phyloP scores from a whole-genome alignment of 2,113 vertebrate genomes.

The Tragelaphus imberbis region DNA sequence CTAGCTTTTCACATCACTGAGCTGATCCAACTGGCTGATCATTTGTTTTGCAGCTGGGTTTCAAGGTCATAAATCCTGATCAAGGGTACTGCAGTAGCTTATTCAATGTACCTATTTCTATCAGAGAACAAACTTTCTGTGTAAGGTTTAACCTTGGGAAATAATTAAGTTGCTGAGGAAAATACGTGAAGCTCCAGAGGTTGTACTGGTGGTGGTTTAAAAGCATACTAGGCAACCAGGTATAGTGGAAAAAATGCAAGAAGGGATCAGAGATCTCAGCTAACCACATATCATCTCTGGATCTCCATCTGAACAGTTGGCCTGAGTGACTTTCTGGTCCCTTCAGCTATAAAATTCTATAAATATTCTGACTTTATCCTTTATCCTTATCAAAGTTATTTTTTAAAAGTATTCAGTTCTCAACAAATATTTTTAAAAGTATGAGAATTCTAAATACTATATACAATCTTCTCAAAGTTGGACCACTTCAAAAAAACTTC shows the following conservation, averaged over 20 bases:
- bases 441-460: neutral
- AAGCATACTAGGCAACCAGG: neutral
- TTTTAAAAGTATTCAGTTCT: neutral
- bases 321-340: neutral
- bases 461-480: neutral
- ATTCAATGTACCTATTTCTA: neutral
- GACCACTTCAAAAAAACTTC: neutral
- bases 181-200: neutral
- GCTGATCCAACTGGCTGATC: conserved; percentile 23
- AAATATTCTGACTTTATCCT: neutral
- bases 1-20: conserved; percentile 23
- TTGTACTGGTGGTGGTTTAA: neutral
- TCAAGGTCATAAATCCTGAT: conserved; percentile 36
- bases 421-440: conserved; percentile 16
- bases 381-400: neutral
- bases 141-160: conserved; percentile 24
- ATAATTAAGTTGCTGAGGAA: conserved; percentile 18
- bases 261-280: neutral
- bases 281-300: neutral
- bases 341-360: neutral
- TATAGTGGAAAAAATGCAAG: neutral
- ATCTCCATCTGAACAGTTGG: neutral
- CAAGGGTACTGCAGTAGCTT: neutral
- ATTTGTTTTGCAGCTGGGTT: neutral
- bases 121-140: conserved; percentile 38